Conservation (phyloP, 2,797 vertebrate genomes). For the Pitangus sulphuratus region DNA sequence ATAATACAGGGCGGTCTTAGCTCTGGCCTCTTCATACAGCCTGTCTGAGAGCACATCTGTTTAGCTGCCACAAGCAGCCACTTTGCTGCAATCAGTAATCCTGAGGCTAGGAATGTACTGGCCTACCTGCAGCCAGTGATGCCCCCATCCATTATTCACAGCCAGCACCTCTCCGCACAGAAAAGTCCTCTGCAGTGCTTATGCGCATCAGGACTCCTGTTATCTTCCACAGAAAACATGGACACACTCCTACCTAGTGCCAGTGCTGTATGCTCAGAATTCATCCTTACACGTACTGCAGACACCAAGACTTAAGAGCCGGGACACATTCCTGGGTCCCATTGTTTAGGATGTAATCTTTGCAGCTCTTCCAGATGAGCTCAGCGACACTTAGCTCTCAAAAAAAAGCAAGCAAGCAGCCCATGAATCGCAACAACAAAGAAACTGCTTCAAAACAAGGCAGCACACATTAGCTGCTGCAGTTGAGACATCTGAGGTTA, state of each 20-base stretch:
- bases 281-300: fast-evolving
- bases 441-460: neutral
- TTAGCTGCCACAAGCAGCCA: neutral
- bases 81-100: neutral
- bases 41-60: fast-evolving
- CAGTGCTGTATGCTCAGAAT: neutral
- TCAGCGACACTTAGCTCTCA: neutral
- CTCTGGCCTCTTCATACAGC: neutral
- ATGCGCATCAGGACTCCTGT: fast-evolving
- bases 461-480: neutral
- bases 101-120: fast-evolving
- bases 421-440: neutral
- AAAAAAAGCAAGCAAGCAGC: neutral
- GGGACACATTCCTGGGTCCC: neutral
- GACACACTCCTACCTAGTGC: fast-evolving
- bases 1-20: neutral
- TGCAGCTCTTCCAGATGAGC: neutral
- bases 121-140: neutral
- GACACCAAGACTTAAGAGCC: neutral
- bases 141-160: neutral
- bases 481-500: neutral
- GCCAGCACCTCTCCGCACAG: fast-evolving
- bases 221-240: neutral
- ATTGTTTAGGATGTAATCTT: neutral
- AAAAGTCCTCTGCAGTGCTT: too few relatives aligned